A percentile compares a stretch with the other conserved stretches of the same genome.
phyloP scores from a whole-genome alignment of 2,888 invertebrate genomes.

The Cylloceria caligata region DNA sequence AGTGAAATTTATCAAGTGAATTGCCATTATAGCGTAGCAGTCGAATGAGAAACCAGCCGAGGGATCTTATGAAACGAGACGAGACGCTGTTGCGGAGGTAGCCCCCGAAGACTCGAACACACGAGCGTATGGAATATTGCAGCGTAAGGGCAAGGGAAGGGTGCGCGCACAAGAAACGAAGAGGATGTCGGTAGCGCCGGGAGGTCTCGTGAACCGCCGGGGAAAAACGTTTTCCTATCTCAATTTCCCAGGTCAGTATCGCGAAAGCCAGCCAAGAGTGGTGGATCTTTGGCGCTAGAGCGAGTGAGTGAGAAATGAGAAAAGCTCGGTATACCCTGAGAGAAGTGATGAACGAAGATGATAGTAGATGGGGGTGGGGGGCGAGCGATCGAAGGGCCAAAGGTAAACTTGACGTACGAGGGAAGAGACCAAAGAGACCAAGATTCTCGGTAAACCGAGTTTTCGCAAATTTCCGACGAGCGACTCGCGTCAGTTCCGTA shows the following conservation, averaged over 20 bases:
- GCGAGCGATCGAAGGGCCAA: slow-evolving; percentile 44
- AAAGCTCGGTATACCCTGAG: slow-evolving; percentile 33
- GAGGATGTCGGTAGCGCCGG: slow-evolving; percentile 38
- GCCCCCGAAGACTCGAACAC: neutral
- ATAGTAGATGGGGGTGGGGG: slow-evolving; percentile 11
- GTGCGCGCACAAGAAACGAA: slow-evolving; percentile 10
- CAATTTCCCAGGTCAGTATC: slow-evolving; percentile 54
- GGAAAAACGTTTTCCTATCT: slow-evolving; percentile 52
- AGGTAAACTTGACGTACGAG: slow-evolving; percentile 33
- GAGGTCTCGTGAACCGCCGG: slow-evolving; percentile 28
- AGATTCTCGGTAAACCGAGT: slow-evolving; percentile 46
- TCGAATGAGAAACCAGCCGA: slow-evolving; percentile 8
- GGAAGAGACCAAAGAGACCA: slow-evolving; percentile 37
- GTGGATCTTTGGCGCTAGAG: neutral
- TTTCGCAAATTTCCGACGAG: slow-evolving; percentile 45
- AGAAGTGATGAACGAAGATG: slow-evolving; percentile 22
- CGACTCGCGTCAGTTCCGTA: slow-evolving; percentile 54
- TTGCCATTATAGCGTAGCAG: neutral
- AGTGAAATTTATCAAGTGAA: neutral
- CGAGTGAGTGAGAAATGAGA: slow-evolving; percentile 53
- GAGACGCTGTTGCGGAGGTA: neutral
- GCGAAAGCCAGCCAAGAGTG: slow-evolving; percentile 10
- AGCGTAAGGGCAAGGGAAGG: slow-evolving; percentile 17
- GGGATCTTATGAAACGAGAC: slow-evolving; percentile 7
- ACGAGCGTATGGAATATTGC: slow-evolving; percentile 13